Base-by-base conservation (phyloP, 2,113 vertebrate species). In the Trinectes maculatus region DNA sequence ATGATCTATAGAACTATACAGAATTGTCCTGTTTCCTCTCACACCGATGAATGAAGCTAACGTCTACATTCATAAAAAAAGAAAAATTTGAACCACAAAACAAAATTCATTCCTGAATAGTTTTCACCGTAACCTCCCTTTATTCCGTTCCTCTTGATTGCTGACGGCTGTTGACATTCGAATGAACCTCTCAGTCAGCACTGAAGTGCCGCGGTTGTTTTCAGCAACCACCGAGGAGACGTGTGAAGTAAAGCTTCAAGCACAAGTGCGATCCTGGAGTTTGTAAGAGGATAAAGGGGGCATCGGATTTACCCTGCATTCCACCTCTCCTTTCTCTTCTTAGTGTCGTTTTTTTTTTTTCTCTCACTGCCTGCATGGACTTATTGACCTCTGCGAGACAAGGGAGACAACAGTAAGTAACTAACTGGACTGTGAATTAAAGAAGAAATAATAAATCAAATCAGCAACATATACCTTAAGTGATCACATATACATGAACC, bases 321-420 rank as follows among this genome's bases (percentile, higher is more conserved):
- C 25, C 37, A 53, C 31, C 68, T 29, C 21, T 58, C 29, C 51
- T 22, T 51, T 44, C 52, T 55, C 59, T 6, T 65, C 53, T 26
- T 40, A 47, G 58, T 22, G 10, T 54, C 12, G 51, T 22, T 64
- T 13, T 58, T 26, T 75, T 18, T 54, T 36, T 73, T 22, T 47
- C 53, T 16, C 13, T 26, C 9, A 6, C 54, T 68, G 25, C 31
- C 29, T 55, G 33, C 22, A 26, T 21, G 6, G 49, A n/a, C 37
- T 67, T 42, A 68, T 63, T 86, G 78, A 86, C 82, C 83, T 63
- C 42, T 84, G 64, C 85, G 89, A 82, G 74, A 58, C 71, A 69
- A 29, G 33, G 34, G 58, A 71, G 43, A 79, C 52, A 71, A 76
- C 58, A 79, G 65, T 68, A 43, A 51, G 16, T 28, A 59, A 80